phyloP scores from a whole-genome alignment of 2,888 invertebrate species.

The Nebria salina region DNA sequence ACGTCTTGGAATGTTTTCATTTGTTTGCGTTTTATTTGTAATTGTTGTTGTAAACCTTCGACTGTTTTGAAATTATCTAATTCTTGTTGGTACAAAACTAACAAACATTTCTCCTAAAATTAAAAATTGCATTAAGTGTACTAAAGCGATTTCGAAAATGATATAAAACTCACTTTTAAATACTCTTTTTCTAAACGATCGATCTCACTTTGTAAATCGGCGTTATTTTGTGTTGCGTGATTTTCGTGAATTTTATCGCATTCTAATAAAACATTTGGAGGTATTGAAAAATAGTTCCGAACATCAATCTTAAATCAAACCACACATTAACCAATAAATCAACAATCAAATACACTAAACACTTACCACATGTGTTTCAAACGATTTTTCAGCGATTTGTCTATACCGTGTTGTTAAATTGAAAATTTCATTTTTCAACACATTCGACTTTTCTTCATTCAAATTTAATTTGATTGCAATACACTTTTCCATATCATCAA shows the following conservation, averaged over 20 bases:
- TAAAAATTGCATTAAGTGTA: too few relatives aligned
- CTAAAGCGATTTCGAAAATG: not conserved
- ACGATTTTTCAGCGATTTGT: constrained; percentile 12
- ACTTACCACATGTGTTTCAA: constrained; percentile 27
- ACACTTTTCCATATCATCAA: constrained; percentile 28
- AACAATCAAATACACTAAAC: not conserved
- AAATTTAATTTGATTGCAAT: constrained; percentile 19
- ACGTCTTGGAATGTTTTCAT: constrained; percentile 20
- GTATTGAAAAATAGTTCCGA: constrained; percentile 30
- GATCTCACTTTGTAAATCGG: constrained; percentile 19
- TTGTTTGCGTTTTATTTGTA: constrained; percentile 16
- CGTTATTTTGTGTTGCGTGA: not conserved
- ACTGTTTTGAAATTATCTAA: constrained; percentile 22
- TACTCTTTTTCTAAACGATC: constrained; percentile 25
- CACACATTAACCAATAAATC: not conserved
- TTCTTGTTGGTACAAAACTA: constrained; percentile 24
- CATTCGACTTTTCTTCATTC: constrained; percentile 14
- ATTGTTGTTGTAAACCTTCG: constrained; percentile 15
- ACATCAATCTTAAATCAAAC: constrained; percentile 26
- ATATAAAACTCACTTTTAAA: constrained; percentile 22
- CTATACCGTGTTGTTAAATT: constrained; percentile 14
- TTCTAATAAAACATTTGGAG: constrained; percentile 29
- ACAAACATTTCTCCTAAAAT: constrained; percentile 29
- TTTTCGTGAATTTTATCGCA: constrained; percentile 35
- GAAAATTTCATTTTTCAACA: constrained; percentile 20